Evolutionary conservation across 2,113 vertebrate genomes (phyloP).

Genomic region (Phocoena phocoena): DNA sequence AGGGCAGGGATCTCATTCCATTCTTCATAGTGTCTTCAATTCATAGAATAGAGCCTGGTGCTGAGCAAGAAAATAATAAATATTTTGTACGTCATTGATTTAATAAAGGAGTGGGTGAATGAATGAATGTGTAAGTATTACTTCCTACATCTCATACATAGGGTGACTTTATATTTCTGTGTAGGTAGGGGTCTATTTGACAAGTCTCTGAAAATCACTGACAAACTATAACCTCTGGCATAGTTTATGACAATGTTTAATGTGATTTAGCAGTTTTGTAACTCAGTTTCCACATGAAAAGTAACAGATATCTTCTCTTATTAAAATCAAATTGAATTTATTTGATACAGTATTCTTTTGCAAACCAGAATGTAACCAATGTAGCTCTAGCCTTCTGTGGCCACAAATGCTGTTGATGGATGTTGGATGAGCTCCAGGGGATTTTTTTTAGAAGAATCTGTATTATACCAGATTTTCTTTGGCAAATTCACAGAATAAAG

Average conservation of each 20-base stretch:
- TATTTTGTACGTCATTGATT: not conserved
- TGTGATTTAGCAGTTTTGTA: not conserved
- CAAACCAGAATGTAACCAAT: not conserved
- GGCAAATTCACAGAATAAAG: not conserved
- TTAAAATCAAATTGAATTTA: slow-evolving; percentile 48
- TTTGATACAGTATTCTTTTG: not conserved
- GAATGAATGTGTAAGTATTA: not conserved
- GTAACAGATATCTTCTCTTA: not conserved
- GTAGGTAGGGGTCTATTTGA: not conserved
- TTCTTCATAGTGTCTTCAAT: not conserved
- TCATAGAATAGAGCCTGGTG: not conserved
- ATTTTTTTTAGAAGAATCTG: not conserved
- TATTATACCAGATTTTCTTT: not conserved
- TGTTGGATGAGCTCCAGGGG: not conserved
- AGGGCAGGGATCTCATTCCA: not conserved
- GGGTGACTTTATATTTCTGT: not conserved
- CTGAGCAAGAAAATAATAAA: not conserved
- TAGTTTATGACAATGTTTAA: slow-evolving; percentile 14
- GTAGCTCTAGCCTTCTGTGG: not conserved
- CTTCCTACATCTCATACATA: not conserved
- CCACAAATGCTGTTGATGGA: not conserved
- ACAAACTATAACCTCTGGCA: not conserved
- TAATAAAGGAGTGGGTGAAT: not conserved
- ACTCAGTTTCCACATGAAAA: slow-evolving; percentile 29
- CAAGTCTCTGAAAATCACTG: not conserved